A percentile compares a stretch with the other conserved stretches of the same genome.
Evolutionary conservation across 2,113 vertebrate species (phyloP).

Genomic region (Thryonomys swinderianus): DNA sequence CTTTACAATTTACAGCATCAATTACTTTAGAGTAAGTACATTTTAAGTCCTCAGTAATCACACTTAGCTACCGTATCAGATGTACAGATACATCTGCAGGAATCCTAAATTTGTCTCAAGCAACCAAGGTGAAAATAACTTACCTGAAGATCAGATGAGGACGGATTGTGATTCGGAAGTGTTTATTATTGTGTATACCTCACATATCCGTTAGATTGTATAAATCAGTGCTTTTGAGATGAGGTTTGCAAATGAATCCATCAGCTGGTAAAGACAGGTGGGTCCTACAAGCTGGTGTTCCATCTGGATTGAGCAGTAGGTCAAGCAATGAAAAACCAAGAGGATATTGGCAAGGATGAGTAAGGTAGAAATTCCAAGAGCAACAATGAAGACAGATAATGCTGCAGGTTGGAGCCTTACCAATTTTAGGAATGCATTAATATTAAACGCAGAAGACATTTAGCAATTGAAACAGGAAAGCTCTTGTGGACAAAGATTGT

Average conservation of each 20-base stretch:
- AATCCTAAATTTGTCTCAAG: neutral
- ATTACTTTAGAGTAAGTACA: neutral
- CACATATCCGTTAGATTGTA: neutral
- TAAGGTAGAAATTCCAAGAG: neutral
- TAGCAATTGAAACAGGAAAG: neutral
- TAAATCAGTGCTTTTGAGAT: conserved; percentile 43
- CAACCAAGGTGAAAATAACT: neutral
- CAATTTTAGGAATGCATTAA: neutral
- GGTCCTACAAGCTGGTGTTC: neutral
- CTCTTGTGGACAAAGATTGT: neutral
- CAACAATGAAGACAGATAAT: neutral
- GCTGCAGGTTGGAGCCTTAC: neutral
- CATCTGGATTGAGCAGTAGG: neutral
- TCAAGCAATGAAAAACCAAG: neutral
- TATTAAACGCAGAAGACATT: neutral
- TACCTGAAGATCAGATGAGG: neutral
- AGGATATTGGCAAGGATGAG: neutral
- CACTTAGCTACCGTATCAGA: neutral
- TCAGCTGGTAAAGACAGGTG: neutral
- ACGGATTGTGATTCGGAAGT: neutral
- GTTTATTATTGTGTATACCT: neutral
- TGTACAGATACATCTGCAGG: neutral
- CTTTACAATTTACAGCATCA: neutral
- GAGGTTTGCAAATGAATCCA: conserved; percentile 8
- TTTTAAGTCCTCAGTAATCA: neutral